phyloP scores from a whole-genome alignment of 2,113 vertebrate species.

The Pyrgilauda ruficollis region DNA sequence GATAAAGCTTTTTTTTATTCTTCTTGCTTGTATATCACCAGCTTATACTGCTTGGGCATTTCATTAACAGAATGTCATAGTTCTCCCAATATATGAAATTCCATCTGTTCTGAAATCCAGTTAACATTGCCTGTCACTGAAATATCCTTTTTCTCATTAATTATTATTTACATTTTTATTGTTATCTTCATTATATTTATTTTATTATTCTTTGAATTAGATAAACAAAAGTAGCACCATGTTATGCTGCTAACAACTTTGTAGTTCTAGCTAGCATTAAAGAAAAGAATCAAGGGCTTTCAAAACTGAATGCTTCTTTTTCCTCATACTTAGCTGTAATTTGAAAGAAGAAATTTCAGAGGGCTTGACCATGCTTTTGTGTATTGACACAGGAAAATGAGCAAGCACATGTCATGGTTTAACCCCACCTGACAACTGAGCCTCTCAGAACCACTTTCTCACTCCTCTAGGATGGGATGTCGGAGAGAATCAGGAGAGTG shows the following conservation, averaged over 20 bases:
- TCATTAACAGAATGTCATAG: background rate
- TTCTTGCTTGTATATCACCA: background rate
- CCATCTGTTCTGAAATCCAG: background rate
- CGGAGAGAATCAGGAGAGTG: background rate
- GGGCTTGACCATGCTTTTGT: background rate
- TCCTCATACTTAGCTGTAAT: background rate
- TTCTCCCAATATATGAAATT: background rate
- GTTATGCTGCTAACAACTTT: background rate
- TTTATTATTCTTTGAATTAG: background rate
- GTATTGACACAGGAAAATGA: background rate
- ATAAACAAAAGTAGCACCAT: background rate
- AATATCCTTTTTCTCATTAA: background rate
- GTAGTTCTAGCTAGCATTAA: background rate
- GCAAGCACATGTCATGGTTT: background rate
- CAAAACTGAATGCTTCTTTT: background rate
- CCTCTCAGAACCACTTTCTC: rapidly evolving
- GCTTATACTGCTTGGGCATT: background rate
- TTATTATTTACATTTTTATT: background rate
- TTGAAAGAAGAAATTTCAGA: background rate
- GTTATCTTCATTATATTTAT: background rate
- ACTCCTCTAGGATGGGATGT: background rate
- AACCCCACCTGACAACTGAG: background rate
- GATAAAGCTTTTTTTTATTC: background rate
- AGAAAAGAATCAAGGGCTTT: background rate
- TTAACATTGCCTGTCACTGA: background rate